Evolutionary conservation across 2,113 vertebrate genomes (phyloP), one percentile per base, ranked within the genome.

Genomic region (Mobula birostris): DNA sequence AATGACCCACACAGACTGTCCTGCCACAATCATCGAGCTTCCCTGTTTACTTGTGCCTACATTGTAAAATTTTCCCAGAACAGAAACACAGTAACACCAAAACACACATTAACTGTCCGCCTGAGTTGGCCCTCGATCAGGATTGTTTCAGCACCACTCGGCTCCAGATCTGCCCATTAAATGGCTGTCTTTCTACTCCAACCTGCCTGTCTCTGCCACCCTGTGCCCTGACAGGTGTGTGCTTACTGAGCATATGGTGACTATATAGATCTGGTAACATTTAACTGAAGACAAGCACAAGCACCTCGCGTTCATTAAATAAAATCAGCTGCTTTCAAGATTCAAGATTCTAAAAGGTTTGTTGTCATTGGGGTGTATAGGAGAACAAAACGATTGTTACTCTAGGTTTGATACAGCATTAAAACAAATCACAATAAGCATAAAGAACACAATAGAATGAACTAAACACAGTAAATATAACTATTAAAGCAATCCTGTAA

Each of bases 71-170:
- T 61, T 29, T 66, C 14, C 61, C 61, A 17, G n/a, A 32, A 90
- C 61, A 68, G 63, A 19, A 90, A 40, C 58, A 90, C 2, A 36
- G 1, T 36, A 66, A 66, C n/a, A 12, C 85, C 85, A 90, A 66
- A 90, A 90, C 61, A 14, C 58, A 15, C 29, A 90, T 90, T 32
- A 90, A 90, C 29, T 90, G 85, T 63, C 85, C 32, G 58, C 85
- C 29, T 17, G 48, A 58, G 48, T 83, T 58, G 21, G 48, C 82
- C 3, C 19, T 32, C 66, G 5, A 14, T 66, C 85, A 90, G 85
- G 58, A 63, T 63, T 88, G 12, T n/a, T 48, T 58, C 21, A 17
- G 29, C 27, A 19, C 29, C 8, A n/a, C 61, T 66, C 27, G 32
- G 32, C 36, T 21, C 14, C 85, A 68, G 85, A 32, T 11, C 11